Evolutionary conservation across 2,888 invertebrate genomes (phyloP), one percentile per base, ranked within the genome.

Genomic region (Cataglyphis rosenhaueri): DNA sequence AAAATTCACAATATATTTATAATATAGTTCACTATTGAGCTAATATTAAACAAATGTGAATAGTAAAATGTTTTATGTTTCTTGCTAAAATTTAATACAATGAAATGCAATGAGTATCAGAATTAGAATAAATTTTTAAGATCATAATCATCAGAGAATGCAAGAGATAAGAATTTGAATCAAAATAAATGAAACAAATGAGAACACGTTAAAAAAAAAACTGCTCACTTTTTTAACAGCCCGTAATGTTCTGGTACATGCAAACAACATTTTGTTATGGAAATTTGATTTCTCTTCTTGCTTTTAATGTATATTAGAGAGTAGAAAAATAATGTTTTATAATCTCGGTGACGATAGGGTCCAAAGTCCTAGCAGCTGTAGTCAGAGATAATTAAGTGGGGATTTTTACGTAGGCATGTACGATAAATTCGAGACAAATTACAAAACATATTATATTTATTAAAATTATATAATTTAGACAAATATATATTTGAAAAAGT

Each of bases 211-310:
- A 2, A 6, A 71, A 70, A n/a, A 38, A 3, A 10, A 21, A 3
- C 8, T 84, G 84, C 82, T 87, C 18, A 88, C 88, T 81, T 84
- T 89, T 8, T 82, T 85, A 55, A 57, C 44, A 68, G 52, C 18
- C 18, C 85, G 87, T 38, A 85, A 21, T 2, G 84, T 73, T 82
- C 65, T 84, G 25, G 83, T 21, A 29, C 61, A 78, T n/a, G 82
- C 73, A 10, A 83, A 62, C 1, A 88, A 89, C 88, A 88, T 88
- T 32, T 88, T 32, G 59, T 82, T 85, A 52, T n/a, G 18, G 32
- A 68, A 48, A 10, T 55, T 29, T 25, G 6, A 64, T 38, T 71
- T 21, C 48, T 61, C 41, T 52, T 41, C 15, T 35, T 29, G 12
- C 6, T 9, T 48, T 18, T 25, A 35, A 15, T 5, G 3, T 41